Evolutionary conservation across 2,113 vertebrate species (phyloP), one percentile per base, ranked within the genome.

Genomic region (Leptocoma aspasia): DNA sequence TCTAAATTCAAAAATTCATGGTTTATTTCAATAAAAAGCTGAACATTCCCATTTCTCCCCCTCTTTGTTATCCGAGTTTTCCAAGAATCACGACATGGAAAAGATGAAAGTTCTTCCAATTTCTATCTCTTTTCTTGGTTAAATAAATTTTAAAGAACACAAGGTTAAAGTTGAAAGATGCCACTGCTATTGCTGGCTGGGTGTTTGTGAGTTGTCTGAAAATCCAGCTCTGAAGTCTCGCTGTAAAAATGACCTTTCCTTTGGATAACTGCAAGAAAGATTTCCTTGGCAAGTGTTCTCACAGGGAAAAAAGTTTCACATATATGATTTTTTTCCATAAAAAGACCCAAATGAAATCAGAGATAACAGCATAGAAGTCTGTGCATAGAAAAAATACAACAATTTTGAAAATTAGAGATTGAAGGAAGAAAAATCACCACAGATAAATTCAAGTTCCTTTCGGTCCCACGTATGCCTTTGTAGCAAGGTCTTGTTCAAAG

Each of bases 151-250:
- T 94, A 93, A 97, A 92, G 94, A 97, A 96, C 94, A 98, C 37
- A 93, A 97, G 93, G 95, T 97, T 97, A 93, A 97, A 96, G 90
- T 96, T 97, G 92, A 96, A 88, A 95, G 95, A 91, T 81, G 64
- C 94, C 82, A 81, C 79, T 96, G 96, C 97, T 98, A 96, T 93
- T 96, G 81, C 93, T 91, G 92, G 95, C 82, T 56, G 64, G 21
- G 21, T 66, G 13, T 15, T 61, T 22, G 80, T 4, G 79, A 86
- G 60, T 22, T 69, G 76, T 86, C 90, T 92, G 89, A 92, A 89
- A 90, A 88, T 3, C 42, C 24, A 75, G 52, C 61, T 30, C 50
- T 33, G 13, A 92, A 89, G 44, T 52, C 15, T 82, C 10, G 9
- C 64, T 79, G 53, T 21, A 87, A 54, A 92, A 79, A 83, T 26